A percentile compares a stretch with the other conserved stretches of the same genome.
These are phyloP conservation scores for Gasterosteus aculeatus DNA, from an alignment of 2,113 vertebrate species.

Conservation along the genomic window DNA sequence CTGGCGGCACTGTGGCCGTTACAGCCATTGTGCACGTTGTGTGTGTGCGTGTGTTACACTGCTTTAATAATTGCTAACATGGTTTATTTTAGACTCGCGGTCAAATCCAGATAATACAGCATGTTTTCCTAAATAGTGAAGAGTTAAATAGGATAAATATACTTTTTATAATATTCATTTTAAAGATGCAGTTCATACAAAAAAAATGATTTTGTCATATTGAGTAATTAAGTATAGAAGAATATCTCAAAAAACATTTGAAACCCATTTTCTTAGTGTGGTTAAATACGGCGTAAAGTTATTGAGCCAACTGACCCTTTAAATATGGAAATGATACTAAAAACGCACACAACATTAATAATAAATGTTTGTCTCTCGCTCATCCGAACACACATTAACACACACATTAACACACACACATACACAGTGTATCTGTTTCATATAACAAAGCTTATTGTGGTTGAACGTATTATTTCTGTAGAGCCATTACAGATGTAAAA, in stretches of 20 bases:
- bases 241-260: background rate
- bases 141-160: background rate
- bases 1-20: conserved; percentile 68
- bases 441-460: conserved; percentile 45
- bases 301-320: background rate
- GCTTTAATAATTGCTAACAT: background rate
- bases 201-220: background rate
- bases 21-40: conserved; percentile 67
- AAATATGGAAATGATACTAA: background rate
- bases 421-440: conserved; percentile 5
- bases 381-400: background rate
- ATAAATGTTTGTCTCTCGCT: conserved; percentile 14
- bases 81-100: conserved; percentile 19
- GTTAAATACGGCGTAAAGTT: background rate
- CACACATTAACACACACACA: background rate
- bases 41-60: conserved; percentile 29
- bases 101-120: background rate
- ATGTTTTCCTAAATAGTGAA: background rate
- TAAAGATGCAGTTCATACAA: conserved; percentile 16
- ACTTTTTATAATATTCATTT: conserved; percentile 1
- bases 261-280: background rate
- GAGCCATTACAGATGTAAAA: conserved; percentile 49
- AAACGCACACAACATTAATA: background rate
- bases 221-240: background rate
- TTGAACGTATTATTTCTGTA: conserved; percentile 40